phyloP scores from a whole-genome alignment of 2,113 vertebrate genomes.

The Trematocara nigrifrons region DNA sequence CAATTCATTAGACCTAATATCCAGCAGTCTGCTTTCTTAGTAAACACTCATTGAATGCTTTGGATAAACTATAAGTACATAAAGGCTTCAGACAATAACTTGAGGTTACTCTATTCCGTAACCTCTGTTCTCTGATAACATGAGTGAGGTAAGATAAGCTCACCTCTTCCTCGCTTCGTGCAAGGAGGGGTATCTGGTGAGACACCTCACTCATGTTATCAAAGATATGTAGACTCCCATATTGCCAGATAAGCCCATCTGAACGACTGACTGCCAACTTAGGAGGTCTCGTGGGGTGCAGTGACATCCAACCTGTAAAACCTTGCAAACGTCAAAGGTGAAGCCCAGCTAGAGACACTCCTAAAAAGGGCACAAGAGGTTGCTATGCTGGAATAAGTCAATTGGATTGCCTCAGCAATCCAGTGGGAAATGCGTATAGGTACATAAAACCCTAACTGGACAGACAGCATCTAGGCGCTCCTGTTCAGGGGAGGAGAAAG shows the following conservation, averaged over 20 bases:
- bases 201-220: background rate
- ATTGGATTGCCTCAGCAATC: background rate
- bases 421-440: background rate
- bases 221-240: background rate
- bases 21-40: background rate
- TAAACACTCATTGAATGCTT: background rate
- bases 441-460: background rate
- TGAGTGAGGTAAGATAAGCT: background rate
- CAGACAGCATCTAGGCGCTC: background rate
- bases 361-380: background rate
- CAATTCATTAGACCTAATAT: background rate
- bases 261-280: background rate
- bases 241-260: background rate
- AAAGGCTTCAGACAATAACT: background rate
- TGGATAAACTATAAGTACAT: background rate
- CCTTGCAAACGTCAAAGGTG: background rate
- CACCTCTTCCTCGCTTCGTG: background rate
- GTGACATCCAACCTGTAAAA: background rate
- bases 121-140: background rate
- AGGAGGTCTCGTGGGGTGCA: background rate
- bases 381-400: background rate
- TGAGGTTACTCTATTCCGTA: background rate
- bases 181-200: background rate
- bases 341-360: background rate
- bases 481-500: background rate